Evolutionary conservation across 2,113 vertebrate genomes (phyloP).

Genomic region (Cricetomys ansorgei): DNA sequence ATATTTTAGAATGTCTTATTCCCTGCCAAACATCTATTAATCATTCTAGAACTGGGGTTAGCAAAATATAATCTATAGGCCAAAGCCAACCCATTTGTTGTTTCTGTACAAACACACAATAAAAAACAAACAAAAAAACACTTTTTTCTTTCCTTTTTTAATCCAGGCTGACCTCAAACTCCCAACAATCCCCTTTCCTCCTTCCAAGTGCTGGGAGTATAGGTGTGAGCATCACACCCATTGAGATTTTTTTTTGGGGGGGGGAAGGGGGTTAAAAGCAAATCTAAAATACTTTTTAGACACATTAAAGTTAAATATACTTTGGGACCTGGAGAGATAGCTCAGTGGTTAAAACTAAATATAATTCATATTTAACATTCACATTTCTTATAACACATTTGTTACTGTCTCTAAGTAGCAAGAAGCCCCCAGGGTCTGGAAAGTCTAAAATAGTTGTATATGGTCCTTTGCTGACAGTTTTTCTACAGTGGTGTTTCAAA

Average conservation of each 20-base stretch:
- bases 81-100: not conserved
- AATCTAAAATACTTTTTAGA: not conserved
- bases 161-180: too few relatives aligned
- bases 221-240: not conserved
- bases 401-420: not conserved
- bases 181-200: too few relatives aligned
- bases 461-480: not conserved
- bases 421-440: not conserved
- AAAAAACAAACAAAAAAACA: not conserved
- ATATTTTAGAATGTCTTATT: constrained; percentile 4
- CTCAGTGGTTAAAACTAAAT: too few relatives aligned
- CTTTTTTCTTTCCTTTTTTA: too few relatives aligned
- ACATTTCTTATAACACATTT: not conserved
- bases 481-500: not conserved
- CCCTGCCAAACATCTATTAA: not conserved
- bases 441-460: not conserved
- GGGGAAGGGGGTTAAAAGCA: too few relatives aligned
- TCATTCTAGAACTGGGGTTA: not conserved
- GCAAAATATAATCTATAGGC: not conserved
- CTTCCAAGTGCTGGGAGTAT: too few relatives aligned
- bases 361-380: too few relatives aligned
- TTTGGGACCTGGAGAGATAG: too few relatives aligned
- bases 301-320: not conserved
- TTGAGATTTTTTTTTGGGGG: not conserved
- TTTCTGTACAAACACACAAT: not conserved